Evolutionary conservation across 2,888 invertebrate species (phyloP).

Genomic region (Orthosia gracilis): DNA sequence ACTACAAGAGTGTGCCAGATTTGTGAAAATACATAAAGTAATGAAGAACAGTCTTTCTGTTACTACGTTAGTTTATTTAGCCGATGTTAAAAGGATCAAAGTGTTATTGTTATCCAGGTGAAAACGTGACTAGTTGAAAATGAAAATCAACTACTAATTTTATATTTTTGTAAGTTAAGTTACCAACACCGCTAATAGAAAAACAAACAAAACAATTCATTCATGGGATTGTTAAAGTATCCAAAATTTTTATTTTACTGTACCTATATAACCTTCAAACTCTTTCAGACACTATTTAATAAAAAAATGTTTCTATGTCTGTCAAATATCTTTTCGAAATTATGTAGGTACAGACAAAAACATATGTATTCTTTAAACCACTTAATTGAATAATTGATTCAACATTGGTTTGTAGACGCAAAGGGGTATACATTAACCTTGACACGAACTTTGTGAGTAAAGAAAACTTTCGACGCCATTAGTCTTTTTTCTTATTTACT

Average conservation of each 20-base stretch:
- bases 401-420: slow-evolving; percentile 63
- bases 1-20: background rate
- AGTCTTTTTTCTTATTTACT: slow-evolving; percentile 8
- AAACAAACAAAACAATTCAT: background rate
- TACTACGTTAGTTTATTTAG: background rate
- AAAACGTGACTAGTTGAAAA: background rate
- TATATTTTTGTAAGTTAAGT: no score
- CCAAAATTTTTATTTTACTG: background rate
- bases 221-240: background rate
- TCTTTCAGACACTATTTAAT: no score
- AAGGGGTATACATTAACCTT: slow-evolving; percentile 60
- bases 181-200: no score
- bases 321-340: no score
- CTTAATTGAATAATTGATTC: slow-evolving; percentile 72
- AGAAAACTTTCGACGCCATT: slow-evolving; percentile 59
- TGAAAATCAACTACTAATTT: no score
- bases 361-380: slow-evolving; percentile 37
- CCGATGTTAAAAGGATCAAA: background rate
- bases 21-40: background rate
- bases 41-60: background rate
- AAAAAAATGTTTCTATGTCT: background rate
- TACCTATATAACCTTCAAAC: no score
- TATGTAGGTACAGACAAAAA: no score
- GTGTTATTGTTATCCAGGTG: background rate
- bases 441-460: slow-evolving; percentile 61